Percentiles rank a stretch among this genome's conserved stretches.
phyloP scores from a whole-genome alignment of 1,140 invertebrate species.

The Lucilia sericata region DNA sequence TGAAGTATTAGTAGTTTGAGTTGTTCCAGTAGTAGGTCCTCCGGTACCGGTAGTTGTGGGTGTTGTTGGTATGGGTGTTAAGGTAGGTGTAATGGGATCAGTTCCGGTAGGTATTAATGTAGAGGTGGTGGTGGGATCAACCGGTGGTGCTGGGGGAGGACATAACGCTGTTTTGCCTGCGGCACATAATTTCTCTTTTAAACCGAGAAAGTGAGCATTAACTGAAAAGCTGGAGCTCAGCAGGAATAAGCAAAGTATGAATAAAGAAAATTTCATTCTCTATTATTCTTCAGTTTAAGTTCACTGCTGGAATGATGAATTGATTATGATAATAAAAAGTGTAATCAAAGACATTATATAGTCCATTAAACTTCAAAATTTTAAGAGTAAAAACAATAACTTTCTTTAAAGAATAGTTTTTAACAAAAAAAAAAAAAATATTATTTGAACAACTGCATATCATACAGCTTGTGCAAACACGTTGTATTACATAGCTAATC shows the following conservation, averaged over 20 bases:
- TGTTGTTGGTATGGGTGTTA: neutral
- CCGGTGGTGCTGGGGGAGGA: neutral
- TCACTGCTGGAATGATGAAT: neutral
- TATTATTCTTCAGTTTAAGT: neutral
- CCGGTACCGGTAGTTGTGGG: neutral
- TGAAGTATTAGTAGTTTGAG: neutral
- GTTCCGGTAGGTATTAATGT: neutral
- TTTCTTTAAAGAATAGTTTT: no score
- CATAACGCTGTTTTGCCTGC: neutral
- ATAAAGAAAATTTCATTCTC: constrained; percentile 5
- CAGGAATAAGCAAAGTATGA: neutral
- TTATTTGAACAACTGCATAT: no score
- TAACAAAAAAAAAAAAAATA: no score
- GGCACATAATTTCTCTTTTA: neutral
- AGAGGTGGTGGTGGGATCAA: neutral
- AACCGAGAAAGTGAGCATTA: neutral
- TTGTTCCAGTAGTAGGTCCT: neutral
- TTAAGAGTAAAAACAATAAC: no score
- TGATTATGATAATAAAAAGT: neutral
- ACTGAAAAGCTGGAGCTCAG: neutral
- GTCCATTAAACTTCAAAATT: no score
- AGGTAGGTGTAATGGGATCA: neutral
- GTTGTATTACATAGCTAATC: no score
- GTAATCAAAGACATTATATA: no score
- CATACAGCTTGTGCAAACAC: no score